Percentiles rank a stretch among this genome's conserved stretches.
These are phyloP conservation scores for Oscarella lobularis DNA, from an alignment of 37 sponge, comb jelly and placozoan genomes.

Conservation along the genomic window DNA sequence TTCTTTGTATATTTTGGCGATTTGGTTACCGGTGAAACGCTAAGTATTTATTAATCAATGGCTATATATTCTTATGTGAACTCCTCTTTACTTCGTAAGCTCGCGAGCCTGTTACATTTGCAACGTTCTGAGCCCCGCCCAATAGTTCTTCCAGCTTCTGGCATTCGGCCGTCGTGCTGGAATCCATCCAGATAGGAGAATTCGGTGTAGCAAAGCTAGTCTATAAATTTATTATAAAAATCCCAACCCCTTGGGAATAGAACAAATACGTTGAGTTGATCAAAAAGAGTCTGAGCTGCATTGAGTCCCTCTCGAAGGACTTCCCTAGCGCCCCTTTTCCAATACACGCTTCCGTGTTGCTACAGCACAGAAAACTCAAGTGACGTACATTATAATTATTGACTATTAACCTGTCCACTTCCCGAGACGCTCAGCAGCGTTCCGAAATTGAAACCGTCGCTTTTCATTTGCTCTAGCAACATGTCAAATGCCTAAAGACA, in stretches of 20 bases:
- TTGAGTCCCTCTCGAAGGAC: constrained; percentile 27
- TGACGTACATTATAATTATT: background rate
- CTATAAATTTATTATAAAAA: constrained; percentile 13
- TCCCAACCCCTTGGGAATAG: background rate
- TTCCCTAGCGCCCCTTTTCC: constrained; percentile 48
- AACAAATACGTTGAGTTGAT: constrained; percentile 43
- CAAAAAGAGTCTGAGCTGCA: constrained; percentile 13
- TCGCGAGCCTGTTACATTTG: constrained; percentile 69
- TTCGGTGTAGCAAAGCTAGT: constrained; percentile 35
- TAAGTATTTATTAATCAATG: too few species aligned
- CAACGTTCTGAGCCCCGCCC: constrained; percentile 60
- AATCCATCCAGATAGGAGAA: constrained; percentile 94
- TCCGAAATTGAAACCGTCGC: constrained; percentile 37
- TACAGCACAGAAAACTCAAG: background rate
- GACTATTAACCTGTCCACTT: constrained; percentile 44
- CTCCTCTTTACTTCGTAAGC: constrained; percentile 60
- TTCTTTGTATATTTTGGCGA: constrained; percentile 31
- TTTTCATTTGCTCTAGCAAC: constrained; percentile 34
- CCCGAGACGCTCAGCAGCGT: constrained; percentile 52
- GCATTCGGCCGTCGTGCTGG: constrained; percentile 76
- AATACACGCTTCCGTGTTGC: constrained; percentile 95
- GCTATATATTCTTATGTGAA: too few species aligned
- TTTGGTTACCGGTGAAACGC: constrained; percentile 19
- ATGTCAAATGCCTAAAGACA: constrained; percentile 58
- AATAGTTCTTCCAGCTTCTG: constrained; percentile 38